Evolutionary conservation across 2,888 invertebrate genomes (phyloP).

Genomic region (Lottia gigantea): DNA sequence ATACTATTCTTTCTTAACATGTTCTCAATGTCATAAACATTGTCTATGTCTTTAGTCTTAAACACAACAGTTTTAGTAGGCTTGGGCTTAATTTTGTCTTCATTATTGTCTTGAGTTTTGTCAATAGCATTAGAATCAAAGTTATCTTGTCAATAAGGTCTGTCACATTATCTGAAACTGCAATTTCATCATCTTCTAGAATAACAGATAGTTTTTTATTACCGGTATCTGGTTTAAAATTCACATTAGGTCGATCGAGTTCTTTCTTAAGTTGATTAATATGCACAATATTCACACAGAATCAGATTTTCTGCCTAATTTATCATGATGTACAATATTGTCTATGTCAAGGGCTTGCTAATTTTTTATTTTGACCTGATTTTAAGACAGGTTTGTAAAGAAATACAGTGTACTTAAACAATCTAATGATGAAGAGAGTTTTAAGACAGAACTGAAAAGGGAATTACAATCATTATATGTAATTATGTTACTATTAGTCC

Average conservation of each 20-base stretch:
- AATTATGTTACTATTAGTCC: no score
- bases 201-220: background rate
- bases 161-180: no score
- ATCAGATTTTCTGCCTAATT: background rate
- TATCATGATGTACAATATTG: background rate
- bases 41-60: background rate
- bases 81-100: no score
- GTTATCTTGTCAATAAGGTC: no score
- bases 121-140: background rate
- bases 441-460: no score
- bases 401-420: no score
- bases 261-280: background rate
- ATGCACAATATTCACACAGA: background rate
- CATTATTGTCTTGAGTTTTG: no score
- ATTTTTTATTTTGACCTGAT: background rate
- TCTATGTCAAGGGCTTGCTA: background rate
- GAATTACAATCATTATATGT: no score
- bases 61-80: background rate
- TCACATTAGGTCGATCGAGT: background rate
- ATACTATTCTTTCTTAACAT: background rate
- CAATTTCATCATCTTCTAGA: background rate
- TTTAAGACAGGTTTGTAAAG: background rate
- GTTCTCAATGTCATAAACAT: background rate
- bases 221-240: background rate
- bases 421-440: no score